Evolutionary conservation across 1,140 invertebrate genomes (phyloP), one percentile per base, ranked within the genome.

Genomic region (Eulimnadia texana): DNA sequence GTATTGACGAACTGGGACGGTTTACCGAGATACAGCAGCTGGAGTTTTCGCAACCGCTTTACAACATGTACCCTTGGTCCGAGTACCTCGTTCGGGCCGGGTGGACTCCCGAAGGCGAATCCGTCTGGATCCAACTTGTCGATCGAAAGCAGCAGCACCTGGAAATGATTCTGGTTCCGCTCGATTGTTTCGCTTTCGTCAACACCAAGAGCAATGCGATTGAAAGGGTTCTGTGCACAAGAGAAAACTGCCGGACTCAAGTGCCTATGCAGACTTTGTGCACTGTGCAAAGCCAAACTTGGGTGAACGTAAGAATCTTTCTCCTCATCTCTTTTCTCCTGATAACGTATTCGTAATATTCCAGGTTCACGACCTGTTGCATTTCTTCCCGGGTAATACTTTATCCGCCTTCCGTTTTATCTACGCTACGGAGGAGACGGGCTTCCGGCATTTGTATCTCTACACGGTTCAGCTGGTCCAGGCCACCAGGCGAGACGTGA

Each of bases 41-140:
- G 65, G 86, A 89, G 65, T 70, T 93, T 56, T 78, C 82, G 25
- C 83, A 84, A 68, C 81, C 84, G 2, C 72, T 94, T 10, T 23
- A 68, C 25, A 80, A 82, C 20, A 78, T 89, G 59, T 95, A 93
- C 71, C 85, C 90, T 0, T 92, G 88, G 85, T 83, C 86, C 74
- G 94, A 98, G 69, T 98, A 98, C 72, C 78, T 98, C 64, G 87
- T 94, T 0, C 78, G 93, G 66, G 87, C 87, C 29, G 93, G 93
- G 0, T 98, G 93, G 93, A 90, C 87, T 0, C 86, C 89, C 1
- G 84, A 91, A 72, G 85, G 85, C 33, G 79, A 85, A 71, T 84
- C 82, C 69, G 82, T 97, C 33, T 96, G 92, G 89, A 82, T 86
- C 2, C 86, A 95, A 70, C 69, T 94, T 1, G 71, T 97, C 63